Conservation (phyloP, 2,888 invertebrate genomes). For the Chironomus riparius region DNA sequence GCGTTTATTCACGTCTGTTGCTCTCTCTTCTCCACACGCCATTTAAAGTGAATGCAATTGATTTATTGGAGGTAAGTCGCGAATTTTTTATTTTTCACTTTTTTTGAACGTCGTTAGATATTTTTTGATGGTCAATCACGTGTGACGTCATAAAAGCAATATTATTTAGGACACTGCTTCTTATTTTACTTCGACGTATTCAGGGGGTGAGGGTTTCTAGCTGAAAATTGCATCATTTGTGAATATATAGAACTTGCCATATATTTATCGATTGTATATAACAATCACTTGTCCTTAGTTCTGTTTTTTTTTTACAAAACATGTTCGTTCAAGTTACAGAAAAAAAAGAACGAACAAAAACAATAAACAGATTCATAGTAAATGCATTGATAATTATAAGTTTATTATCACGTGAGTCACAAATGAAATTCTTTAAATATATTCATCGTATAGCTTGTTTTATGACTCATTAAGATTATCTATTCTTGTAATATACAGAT, state of each 20-base stretch:
- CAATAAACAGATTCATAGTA: too few relatives aligned
- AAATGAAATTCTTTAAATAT: constrained; percentile 23
- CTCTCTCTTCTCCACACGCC: constrained; percentile 40
- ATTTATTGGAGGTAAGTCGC: constrained; percentile 36
- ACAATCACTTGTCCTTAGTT: constrained; percentile 3
- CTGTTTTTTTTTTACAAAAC: neutral
- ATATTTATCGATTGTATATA: neutral
- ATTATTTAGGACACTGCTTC: too few relatives aligned
- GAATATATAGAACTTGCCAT: neutral
- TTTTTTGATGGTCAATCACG: neutral
- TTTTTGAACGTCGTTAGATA: neutral
- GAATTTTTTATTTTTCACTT: too few relatives aligned
- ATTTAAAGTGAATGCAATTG: constrained; percentile 39
- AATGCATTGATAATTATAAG: neutral
- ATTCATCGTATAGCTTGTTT: too few relatives aligned
- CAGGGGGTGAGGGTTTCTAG: too few relatives aligned
- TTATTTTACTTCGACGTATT: too few relatives aligned
- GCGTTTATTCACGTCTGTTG: constrained; percentile 38
- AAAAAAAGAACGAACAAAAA: neutral
- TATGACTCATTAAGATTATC: too few relatives aligned
- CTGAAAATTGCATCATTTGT: too few relatives aligned
- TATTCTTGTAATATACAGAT: too few relatives aligned
- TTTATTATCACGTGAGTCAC: neutral
- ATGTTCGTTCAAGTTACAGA: neutral
- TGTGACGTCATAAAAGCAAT: neutral